Conservation (phyloP, 2,797 vertebrate genomes). For the Tragopan temminckii region DNA sequence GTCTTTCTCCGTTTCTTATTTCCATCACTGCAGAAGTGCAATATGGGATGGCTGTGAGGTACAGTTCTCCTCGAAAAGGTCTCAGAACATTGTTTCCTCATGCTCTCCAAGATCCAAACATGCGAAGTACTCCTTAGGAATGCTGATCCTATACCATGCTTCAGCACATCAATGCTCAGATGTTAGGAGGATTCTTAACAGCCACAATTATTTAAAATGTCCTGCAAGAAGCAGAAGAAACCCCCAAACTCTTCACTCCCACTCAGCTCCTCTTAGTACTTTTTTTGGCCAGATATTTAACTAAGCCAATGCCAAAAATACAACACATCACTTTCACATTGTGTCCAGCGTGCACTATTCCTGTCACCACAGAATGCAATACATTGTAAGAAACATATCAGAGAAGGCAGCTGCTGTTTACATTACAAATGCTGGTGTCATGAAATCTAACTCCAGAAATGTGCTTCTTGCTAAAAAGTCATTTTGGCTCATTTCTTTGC, state of each 20-base stretch:
- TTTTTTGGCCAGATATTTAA: not conserved
- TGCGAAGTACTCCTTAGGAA: not conserved
- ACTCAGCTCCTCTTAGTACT: not conserved
- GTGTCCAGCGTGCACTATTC: not conserved
- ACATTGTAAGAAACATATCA: not conserved
- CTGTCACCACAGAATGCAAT: not conserved
- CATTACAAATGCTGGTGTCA: not conserved
- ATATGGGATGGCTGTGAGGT: not conserved
- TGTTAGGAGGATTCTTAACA: not conserved
- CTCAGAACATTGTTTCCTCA: not conserved
- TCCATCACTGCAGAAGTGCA: not conserved
- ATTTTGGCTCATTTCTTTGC: not conserved
- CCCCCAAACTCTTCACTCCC: not conserved
- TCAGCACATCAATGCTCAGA: not conserved
- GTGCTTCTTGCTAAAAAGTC: not conserved
- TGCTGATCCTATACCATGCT: not conserved
- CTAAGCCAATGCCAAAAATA: conserved; percentile 15
- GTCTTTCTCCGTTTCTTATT: not conserved
- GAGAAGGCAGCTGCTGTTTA: conserved; percentile 12
- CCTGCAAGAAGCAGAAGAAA: not conserved
- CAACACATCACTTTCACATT: not conserved
- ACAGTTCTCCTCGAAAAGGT: not conserved
- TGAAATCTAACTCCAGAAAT: not conserved
- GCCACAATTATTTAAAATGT: not conserved
- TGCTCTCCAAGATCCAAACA: not conserved